A percentile compares a stretch with the other conserved stretches of the same genome.
phyloP scores from a whole-genome alignment of 2,113 vertebrate species.

The Aldabrachelys gigantea region DNA sequence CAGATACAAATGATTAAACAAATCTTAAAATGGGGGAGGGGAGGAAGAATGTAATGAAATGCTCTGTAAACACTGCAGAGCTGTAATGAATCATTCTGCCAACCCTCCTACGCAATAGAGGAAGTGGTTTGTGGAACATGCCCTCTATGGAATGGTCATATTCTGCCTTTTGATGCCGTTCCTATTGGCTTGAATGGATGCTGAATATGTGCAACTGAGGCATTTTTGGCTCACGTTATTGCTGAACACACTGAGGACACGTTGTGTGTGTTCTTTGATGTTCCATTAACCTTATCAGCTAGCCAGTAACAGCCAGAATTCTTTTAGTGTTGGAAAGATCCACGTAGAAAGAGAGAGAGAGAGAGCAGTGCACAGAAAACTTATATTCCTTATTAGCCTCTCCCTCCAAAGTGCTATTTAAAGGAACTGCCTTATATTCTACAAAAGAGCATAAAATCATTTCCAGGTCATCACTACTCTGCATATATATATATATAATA shows the following conservation, averaged over 20 bases:
- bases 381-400: not conserved
- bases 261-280: not conserved
- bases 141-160: not conserved
- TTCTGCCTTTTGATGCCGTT: not conserved
- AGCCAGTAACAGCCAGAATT: not conserved
- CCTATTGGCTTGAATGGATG: not conserved
- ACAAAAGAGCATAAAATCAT: not conserved
- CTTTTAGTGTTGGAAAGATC: not conserved
- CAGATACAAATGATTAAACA: conserved; percentile 42
- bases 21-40: not conserved
- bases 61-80: not conserved
- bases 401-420: not conserved
- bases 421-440: fast-evolving
- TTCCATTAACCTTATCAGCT: not conserved
- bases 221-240: not conserved
- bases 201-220: not conserved
- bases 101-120: fast-evolving
- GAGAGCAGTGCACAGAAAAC: not conserved
- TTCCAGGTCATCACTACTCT: not conserved
- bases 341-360: fast-evolving
- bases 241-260: fast-evolving
- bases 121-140: not conserved
- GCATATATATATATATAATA: not conserved
- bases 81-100: not conserved
- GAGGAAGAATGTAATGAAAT: conserved; percentile 24